Percentiles rank a stretch among this genome's conserved stretches.
phyloP scores from a whole-genome alignment of 2,113 vertebrate genomes.

The Nipponia nippon region DNA sequence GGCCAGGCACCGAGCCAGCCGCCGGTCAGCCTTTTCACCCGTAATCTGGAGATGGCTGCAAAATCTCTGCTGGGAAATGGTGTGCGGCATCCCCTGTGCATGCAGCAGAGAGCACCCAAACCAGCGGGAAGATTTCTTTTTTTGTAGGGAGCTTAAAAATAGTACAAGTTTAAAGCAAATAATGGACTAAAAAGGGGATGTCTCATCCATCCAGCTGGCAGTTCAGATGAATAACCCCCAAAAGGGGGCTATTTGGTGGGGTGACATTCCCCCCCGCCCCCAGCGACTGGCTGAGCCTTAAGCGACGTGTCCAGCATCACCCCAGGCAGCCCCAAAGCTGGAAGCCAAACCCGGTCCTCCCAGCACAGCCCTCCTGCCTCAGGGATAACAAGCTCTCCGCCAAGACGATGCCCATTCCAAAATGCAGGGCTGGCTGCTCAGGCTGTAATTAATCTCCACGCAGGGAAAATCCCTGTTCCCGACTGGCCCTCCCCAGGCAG shows the following conservation, averaged over 20 bases:
- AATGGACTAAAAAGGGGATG: not conserved
- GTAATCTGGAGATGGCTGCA: accelerated
- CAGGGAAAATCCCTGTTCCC: not conserved
- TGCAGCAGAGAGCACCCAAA: not conserved
- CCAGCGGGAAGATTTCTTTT: not conserved
- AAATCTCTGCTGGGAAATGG: not conserved
- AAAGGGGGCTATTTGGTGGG: not conserved
- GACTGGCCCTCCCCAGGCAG: not conserved
- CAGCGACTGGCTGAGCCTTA: not conserved
- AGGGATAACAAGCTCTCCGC: not conserved
- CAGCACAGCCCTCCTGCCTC: not conserved
- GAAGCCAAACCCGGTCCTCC: not conserved
- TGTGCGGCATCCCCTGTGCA: accelerated
- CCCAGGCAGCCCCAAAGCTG: not conserved
- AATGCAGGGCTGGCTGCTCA: not conserved
- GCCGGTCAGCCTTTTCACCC: accelerated
- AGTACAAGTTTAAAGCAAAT: not conserved
- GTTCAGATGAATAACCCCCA: not conserved
- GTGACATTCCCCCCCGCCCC: accelerated
- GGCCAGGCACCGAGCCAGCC: not conserved
- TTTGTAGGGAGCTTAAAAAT: not conserved
- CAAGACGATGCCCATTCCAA: not conserved
- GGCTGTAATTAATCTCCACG: not conserved
- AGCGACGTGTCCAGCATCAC: accelerated
- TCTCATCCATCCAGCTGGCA: not conserved